Percentiles rank a stretch among this genome's conserved stretches.
These are phyloP conservation scores for Semaprochilodus insignis DNA, from an alignment of 2,797 vertebrate genomes.

Conservation along the genomic window DNA sequence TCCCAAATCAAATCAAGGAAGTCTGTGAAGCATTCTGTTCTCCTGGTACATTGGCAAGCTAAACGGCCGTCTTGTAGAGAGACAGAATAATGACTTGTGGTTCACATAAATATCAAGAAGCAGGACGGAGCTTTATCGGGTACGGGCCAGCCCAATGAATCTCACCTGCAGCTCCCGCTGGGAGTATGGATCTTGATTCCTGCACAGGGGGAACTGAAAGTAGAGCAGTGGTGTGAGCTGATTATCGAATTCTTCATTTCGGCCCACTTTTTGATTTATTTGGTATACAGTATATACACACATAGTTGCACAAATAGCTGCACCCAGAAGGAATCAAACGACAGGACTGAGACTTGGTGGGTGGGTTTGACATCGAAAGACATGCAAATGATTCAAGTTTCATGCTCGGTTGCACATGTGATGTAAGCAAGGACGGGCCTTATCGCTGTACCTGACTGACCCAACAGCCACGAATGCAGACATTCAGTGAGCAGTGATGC, in stretches of 20 bases:
- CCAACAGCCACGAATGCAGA: too few species aligned
- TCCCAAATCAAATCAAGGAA: constrained; percentile 6
- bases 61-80: neutral
- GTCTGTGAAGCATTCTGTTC: neutral
- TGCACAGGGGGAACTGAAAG: neutral
- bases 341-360: too few species aligned
- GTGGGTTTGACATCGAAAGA: too few species aligned
- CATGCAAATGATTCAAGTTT: too few species aligned
- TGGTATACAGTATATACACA: neutral
- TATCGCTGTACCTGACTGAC: too few species aligned
- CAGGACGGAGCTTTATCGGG: neutral
- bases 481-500: too few species aligned
- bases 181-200: constrained; percentile 15
- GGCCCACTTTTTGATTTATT: constrained; percentile 42
- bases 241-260: constrained; percentile 34
- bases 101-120: constrained; percentile 26
- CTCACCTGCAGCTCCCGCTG: constrained; percentile 19
- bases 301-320: too few species aligned
- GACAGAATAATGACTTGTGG: constrained; percentile 23
- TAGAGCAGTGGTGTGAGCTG: constrained; percentile 12
- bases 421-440: too few species aligned
- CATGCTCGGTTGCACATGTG: too few species aligned
- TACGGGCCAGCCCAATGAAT: neutral
- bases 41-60: neutral
- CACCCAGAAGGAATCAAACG: too few species aligned